Base-by-base conservation (phyloP, 2,888 invertebrate species). In the Proisotoma minuta region DNA sequence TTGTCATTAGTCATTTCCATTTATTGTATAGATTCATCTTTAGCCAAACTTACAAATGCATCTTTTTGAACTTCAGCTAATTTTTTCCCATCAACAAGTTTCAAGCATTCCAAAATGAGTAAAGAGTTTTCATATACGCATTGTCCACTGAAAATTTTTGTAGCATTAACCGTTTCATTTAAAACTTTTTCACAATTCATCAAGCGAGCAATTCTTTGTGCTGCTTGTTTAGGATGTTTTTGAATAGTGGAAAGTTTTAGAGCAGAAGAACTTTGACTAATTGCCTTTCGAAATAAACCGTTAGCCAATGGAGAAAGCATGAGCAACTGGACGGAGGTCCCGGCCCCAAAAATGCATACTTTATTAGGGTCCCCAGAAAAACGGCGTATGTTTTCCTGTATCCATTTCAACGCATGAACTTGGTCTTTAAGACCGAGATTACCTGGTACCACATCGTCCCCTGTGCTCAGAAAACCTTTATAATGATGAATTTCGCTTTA, bases 51-150 rank as follows among this genome's bases (percentile, higher is more conserved):
- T 53, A 71, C 68, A 50, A 62, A 65, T 2, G 62, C 66, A 43
- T 71, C 69, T 20, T 66, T 50, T 47, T 71, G 66, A 54, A 60
- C 39, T 52, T 68, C 66, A 2, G 65, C 66, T 22, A 71, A 40
- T 52, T 64, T 71, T 53, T 71, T 63, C 3, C 68, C 71, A 39
- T 69, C 68, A 1, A 66, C 64, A 22, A 28, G 27, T 43, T 54
- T 69, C n/a, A 71, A 22, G 28, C 71, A 71, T 2, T 65, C 50
- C 1, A 68, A 62, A 4, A 71, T 43, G 1, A 59, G 24, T 0
- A 60, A 53, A 12, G 66, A 57, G 34, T 65, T 66, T 10, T 28
- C 34, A 1, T 54, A 34, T 28, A 58, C 56, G 12, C 57, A 53
- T 23, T 24, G 48, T n/a, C 58, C 12, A n/a, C 47, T 63, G 12